Base-by-base conservation (phyloP, 2,888 invertebrate genomes). In the Tinea trinotella region DNA sequence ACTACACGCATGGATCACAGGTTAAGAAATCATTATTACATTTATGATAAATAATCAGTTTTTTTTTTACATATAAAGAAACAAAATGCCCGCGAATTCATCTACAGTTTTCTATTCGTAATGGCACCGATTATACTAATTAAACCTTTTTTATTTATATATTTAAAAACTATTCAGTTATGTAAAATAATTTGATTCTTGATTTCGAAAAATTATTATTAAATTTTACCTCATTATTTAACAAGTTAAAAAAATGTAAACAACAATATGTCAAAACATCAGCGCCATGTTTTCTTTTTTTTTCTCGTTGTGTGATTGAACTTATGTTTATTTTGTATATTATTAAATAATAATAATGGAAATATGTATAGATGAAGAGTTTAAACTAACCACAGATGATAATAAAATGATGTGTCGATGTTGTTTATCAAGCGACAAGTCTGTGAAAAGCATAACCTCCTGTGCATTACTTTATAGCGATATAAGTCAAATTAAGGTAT, bases 401-500 rank as follows among this genome's bases (percentile, higher is more conserved):
- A 53, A 35, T 12, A 58, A 58, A 17, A 17, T 66, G 1, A 67
- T 83, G 17, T 83, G 83, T 53, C 64, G 82, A 24, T 78, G 78
- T 56, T 83, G 83, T 67, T 68, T 83, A 18, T 64, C 68, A 0
- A 74, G 71, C 1, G 67, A 74, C 6, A 68, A 64, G 35, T 61
- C 59, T n/a, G 70, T 79, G 68, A 56, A 55, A 1, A 64, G 59
- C 57, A 66, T 54, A 7, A 69, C 0, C 52, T 56, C 0, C 10
- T 56, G 1, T 71, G 62, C 44, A 59, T 61, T 1, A 53, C 59
- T 0, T 61, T 72, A 79, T 46, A 58, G 61, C 30, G 77, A 80
- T 58, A 66, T 83, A 56, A 66, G 75, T 1, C 73, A 71, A 10
- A 64, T 82, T 40, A 63, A 66, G 20, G 83, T 83, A 56, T 75